Percentiles rank a stretch among this genome's conserved stretches.
Evolutionary conservation across 2,113 vertebrate species (phyloP).

Genomic region (Cochlearius cochlearius): DNA sequence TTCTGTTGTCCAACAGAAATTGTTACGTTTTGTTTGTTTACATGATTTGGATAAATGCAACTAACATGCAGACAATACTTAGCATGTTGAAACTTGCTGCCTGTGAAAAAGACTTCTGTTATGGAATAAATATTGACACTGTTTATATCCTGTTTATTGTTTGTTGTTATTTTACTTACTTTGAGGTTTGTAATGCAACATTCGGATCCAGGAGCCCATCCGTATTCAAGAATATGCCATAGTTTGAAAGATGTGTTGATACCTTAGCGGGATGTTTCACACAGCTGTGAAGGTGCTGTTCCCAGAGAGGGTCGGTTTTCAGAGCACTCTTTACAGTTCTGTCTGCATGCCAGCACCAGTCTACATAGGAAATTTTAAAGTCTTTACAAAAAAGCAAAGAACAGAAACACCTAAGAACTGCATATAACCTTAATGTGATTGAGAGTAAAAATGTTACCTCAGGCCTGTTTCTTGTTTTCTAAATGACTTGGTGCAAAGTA

Average conservation of each 20-base stretch:
- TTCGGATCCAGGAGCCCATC: neutral
- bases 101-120: neutral
- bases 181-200: neutral
- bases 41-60: neutral
- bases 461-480: neutral
- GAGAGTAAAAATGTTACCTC: neutral
- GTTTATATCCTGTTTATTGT: neutral
- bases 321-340: neutral
- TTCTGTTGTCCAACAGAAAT: neutral
- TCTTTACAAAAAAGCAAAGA: neutral
- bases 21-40: neutral
- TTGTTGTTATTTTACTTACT: neutral
- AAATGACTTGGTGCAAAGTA: neutral
- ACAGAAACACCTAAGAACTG: neutral
- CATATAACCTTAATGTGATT: no score
- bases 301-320: neutral
- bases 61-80: neutral
- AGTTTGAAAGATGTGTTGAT: neutral
- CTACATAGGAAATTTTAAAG: neutral
- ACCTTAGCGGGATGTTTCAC: neutral
- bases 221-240: neutral
- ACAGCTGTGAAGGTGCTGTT: neutral
- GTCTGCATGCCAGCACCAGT: neutral
- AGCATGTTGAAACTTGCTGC: neutral
- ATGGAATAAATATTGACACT: neutral